These are phyloP conservation scores for Nomada hirtipes DNA, from an alignment of 2,888 invertebrate genomes.

Conservation along the genomic window DNA sequence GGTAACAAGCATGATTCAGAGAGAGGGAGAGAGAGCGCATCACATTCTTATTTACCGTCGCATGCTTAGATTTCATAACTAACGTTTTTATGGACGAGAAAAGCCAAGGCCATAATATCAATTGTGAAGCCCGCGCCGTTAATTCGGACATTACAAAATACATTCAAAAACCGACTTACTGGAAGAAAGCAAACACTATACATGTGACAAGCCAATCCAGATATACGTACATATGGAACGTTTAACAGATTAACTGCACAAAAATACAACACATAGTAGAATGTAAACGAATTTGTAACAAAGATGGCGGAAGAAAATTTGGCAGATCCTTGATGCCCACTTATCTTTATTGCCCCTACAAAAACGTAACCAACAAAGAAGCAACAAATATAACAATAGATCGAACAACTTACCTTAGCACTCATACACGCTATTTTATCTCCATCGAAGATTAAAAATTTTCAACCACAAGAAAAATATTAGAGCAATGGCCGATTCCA, in stretches of 20 bases:
- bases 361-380: not conserved
- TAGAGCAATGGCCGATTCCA: constrained; percentile 78
- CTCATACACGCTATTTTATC: constrained; percentile 41
- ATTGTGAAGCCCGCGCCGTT: constrained; percentile 65
- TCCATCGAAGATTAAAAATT: constrained; percentile 49
- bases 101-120: constrained; percentile 71
- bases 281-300: constrained; percentile 76
- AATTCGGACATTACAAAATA: constrained; percentile 39
- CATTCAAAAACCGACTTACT: constrained; percentile 11
- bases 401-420: constrained; percentile 55
- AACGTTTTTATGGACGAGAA: constrained; percentile 61
- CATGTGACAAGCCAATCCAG: not conserved
- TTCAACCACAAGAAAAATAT: constrained; percentile 68
- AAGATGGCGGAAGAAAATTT: constrained; percentile 80
- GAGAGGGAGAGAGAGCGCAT: not conserved
- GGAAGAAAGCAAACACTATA: not conserved
- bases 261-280: constrained; percentile 66
- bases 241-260: constrained; percentile 27
- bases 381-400: constrained; percentile 8
- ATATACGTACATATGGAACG: not conserved
- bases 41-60: constrained; percentile 29
- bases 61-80: constrained; percentile 65
- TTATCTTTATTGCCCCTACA: constrained; percentile 14
- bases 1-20: not conserved
- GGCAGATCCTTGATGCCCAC: constrained; percentile 58